Percentiles rank a stretch among this genome's conserved stretches.
Conservation (phyloP, 2,113 vertebrate species). For the Scartelaos histophorus region DNA sequence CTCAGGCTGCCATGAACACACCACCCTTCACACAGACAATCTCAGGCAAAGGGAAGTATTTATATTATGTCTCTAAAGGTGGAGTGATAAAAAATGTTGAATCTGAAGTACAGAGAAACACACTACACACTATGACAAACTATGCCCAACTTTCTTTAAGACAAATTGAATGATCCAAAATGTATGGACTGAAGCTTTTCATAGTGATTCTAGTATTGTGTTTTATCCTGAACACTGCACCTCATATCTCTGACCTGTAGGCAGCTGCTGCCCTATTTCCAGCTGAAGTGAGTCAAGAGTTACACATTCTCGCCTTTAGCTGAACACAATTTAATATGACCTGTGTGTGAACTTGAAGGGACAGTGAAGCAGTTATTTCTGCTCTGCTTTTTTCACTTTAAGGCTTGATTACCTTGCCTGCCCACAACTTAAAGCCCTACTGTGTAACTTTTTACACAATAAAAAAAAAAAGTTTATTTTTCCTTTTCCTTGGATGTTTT, state of each 20-base stretch:
- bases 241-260: constrained; percentile 2
- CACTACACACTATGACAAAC: too few relatives aligned
- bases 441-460: too few relatives aligned
- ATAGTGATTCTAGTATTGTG: not conserved
- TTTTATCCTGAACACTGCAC: not conserved
- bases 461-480: too few relatives aligned
- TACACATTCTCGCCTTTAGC: constrained; percentile 1
- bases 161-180: not conserved
- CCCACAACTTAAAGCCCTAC: not conserved
- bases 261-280: constrained; percentile 4
- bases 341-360: not conserved
- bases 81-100: not conserved
- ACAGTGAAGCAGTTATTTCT: not conserved
- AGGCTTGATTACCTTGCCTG: not conserved
- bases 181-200: too few relatives aligned
- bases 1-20: too few relatives aligned
- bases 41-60: constrained; percentile 28
- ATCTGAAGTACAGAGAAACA: constrained; percentile 6
- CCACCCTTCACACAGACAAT: not conserved
- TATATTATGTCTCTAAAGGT: not conserved
- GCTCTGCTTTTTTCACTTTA: not conserved
- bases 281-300: not conserved
- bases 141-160: not conserved
- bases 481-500: too few relatives aligned
- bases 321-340: constrained; percentile 7